A percentile compares a stretch with the other conserved stretches of the same genome.
Evolutionary conservation across 1,140 invertebrate genomes (phyloP).

Genomic region (Danaus melanippus): DNA sequence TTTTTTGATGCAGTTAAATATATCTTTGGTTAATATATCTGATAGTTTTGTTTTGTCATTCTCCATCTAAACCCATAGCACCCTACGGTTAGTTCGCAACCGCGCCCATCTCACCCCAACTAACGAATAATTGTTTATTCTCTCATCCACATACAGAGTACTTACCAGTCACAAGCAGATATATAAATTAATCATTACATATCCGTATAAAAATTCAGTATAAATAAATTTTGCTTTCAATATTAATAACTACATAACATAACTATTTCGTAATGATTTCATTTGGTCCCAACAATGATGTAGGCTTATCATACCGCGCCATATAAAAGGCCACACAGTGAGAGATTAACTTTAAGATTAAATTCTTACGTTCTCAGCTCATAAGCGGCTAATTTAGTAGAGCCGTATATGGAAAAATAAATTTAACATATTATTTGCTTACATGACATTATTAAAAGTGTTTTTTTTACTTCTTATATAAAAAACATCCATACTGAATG

Average conservation of each 20-base stretch:
- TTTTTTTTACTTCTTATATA: too few species aligned
- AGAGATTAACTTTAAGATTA: constrained; percentile 19
- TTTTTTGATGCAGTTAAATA: too few species aligned
- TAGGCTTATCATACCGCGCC: constrained; percentile 19
- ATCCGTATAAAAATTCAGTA: neutral
- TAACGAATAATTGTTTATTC: constrained; percentile 68
- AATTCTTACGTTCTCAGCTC: constrained; percentile 23
- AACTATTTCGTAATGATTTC: constrained; percentile 16
- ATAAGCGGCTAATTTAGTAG: constrained; percentile 21
- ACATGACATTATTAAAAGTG: constrained; percentile 7
- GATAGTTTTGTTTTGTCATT: constrained; percentile 18
- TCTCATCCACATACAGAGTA: constrained; percentile 48
- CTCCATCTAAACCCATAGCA: constrained; percentile 14
- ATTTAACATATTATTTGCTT: constrained; percentile 19
- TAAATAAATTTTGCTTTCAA: neutral
- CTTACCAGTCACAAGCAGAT: constrained; percentile 5
- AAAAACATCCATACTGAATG: too few species aligned
- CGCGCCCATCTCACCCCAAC: constrained; percentile 34
- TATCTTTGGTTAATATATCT: too few species aligned
- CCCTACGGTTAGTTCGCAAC: constrained; percentile 48
- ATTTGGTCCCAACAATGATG: constrained; percentile 22
- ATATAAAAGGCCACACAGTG: constrained; percentile 23
- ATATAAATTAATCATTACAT: constrained; percentile 11
- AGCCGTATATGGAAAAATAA: constrained; percentile 20
- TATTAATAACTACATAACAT: constrained; percentile 15